Evolutionary conservation across 2,888 invertebrate species (phyloP), one percentile per base, ranked within the genome.

Genomic region (Piscicola geometra): DNA sequence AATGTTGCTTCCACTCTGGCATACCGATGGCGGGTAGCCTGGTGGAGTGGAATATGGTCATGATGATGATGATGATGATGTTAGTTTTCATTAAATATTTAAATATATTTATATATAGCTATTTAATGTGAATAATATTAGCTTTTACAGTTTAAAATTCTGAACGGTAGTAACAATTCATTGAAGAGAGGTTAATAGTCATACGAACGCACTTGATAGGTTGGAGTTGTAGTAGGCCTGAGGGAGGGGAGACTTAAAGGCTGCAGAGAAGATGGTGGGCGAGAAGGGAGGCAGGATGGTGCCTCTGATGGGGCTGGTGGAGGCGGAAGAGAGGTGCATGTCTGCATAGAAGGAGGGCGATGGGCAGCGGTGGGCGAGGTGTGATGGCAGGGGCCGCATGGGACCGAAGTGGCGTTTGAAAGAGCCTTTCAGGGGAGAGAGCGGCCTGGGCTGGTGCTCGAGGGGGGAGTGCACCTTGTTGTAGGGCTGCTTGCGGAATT

Each of bases 301-400:
- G 1, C 73, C 64, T 30, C 73, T 73, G 1, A 56, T 73, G 1
- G 73, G 73, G 36, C 73, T 73, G 33, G 52, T 73, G 21, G 73
- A 73, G 28, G 73, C 73, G 41, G 56, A 56, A 21, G 73, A 28
- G 28, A 73, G 64, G 52, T 64, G 64, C 3, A n/a, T 25, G 52
- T 73, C 73, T 33, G 64, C 64, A 36, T 50, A 73, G 33, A 73
- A 60, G 5, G 33, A 56, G 35, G 52, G 73, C 1, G 56, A 52
- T 15, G 73, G 30, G 52, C 33, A 33, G 32, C 52, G 28, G 67
- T 67, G 67, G 5, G 32, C 5, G 35, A 32, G 30, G 28, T 73
- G 73, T 0, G 32, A 36, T 35, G 73, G 73, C 5, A 73, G 56
- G 21, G 73, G 56, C 32, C 73, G 56, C 73, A 73, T 73, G 35